Conservation (phyloP, 2,113 vertebrate species). For the Conger conger region DNA sequence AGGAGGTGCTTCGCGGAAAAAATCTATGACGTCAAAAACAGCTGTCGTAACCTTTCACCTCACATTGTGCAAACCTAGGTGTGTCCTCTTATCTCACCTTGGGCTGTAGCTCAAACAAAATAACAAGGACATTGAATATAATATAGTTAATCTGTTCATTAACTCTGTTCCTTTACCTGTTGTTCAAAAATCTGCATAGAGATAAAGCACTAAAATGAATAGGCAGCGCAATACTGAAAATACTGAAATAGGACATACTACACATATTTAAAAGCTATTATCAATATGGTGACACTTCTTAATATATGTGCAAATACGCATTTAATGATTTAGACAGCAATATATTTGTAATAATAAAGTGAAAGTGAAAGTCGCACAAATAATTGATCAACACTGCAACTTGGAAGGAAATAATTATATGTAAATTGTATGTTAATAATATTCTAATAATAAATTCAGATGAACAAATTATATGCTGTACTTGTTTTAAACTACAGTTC, state of each 20-base stretch:
- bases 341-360: too few species aligned
- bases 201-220: not conserved
- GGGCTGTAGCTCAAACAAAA: not conserved
- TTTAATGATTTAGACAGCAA: too few species aligned
- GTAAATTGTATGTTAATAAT: too few species aligned
- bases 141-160: not conserved
- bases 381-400: too few species aligned
- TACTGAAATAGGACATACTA: not conserved
- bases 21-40: not conserved
- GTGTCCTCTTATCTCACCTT: slow-evolving; percentile 18
- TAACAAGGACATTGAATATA: not conserved
- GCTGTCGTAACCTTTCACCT: slow-evolving; percentile 3
- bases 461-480: too few species aligned
- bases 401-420: too few species aligned
- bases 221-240: not conserved
- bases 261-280: too few species aligned
- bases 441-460: too few species aligned
- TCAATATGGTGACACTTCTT: too few species aligned
- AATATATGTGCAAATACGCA: too few species aligned
- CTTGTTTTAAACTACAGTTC: too few species aligned
- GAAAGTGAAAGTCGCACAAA: too few species aligned
- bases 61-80: not conserved
- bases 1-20: not conserved
- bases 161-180: not conserved
- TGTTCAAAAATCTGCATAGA: not conserved